A percentile compares a stretch with the other conserved stretches of the same genome.
Conservation (phyloP, 2,888 invertebrate species). For the Physocephala rufipes region DNA sequence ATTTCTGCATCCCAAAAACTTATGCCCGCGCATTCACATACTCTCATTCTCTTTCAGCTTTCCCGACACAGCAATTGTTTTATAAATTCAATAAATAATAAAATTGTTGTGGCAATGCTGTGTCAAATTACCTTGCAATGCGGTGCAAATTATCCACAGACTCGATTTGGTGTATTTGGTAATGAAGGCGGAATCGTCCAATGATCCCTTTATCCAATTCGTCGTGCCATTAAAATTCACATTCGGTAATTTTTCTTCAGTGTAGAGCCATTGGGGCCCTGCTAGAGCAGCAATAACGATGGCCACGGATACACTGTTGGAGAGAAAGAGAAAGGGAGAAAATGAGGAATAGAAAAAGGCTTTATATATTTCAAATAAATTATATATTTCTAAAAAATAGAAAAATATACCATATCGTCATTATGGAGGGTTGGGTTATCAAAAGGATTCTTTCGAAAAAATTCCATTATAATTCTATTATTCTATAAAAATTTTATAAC, state of each 20-base stretch:
- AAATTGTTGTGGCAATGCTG: too few species aligned
- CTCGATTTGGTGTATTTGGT: conserved; percentile 66
- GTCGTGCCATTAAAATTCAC: conserved; percentile 78
- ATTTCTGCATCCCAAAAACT: too few species aligned
- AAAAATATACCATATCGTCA: too few species aligned
- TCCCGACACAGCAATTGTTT: background rate
- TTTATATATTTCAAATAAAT: background rate
- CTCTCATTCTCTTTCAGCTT: background rate
- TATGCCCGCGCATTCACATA: background rate
- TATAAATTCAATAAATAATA: background rate
- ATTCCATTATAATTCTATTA: too few species aligned
- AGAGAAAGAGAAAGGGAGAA: conserved; percentile 3
- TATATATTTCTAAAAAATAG: background rate
- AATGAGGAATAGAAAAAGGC: background rate
- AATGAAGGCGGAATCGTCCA: conserved; percentile 64
- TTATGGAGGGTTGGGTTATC: too few species aligned
- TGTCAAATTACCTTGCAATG: conserved; percentile 59
- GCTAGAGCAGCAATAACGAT: conserved; percentile 65
- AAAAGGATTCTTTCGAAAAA: too few species aligned
- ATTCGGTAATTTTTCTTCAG: conserved; percentile 85
- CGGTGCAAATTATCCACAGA: conserved; percentile 64
- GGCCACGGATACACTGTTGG: conserved; percentile 63
- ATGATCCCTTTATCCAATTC: conserved; percentile 56
- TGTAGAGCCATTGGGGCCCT: conserved; percentile 82
- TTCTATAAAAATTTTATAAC: too few species aligned